These are phyloP conservation scores for Aramus guarauna DNA, from an alignment of 2,113 vertebrate genomes.

Conservation along the genomic window DNA sequence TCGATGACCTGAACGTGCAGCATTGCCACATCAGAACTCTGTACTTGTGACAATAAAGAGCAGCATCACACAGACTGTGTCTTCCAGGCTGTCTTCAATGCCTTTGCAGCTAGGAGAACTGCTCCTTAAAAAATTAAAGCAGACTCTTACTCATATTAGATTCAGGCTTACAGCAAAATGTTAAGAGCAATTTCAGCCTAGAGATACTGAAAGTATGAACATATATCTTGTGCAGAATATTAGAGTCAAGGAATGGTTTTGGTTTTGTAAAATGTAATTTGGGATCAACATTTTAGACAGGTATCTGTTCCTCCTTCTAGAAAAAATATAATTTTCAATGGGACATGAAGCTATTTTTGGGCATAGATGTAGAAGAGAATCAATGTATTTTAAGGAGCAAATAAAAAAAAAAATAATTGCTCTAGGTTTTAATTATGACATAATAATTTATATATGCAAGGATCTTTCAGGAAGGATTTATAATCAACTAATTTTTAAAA, in stretches of 20 bases:
- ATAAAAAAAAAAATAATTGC: background rate
- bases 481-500: background rate
- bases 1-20: slow-evolving; percentile 13
- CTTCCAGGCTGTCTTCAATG: slow-evolving; percentile 49
- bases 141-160: background rate
- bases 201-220: background rate
- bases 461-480: background rate
- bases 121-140: background rate
- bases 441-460: background rate
- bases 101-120: background rate
- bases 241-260: background rate
- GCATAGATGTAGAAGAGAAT: background rate
- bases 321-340: background rate
- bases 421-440: background rate
- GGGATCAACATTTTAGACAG: background rate
- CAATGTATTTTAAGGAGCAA: background rate
- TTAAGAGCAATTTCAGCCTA: background rate
- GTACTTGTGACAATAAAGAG: slow-evolving; percentile 70
- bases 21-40: slow-evolving; percentile 10
- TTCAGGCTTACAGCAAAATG: background rate
- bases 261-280: background rate
- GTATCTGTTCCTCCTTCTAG: background rate
- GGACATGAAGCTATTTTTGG: background rate
- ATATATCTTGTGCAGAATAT: background rate
- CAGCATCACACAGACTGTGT: background rate